phyloP scores from a whole-genome alignment of 2,888 invertebrate species.

The Chironomus riparius region DNA sequence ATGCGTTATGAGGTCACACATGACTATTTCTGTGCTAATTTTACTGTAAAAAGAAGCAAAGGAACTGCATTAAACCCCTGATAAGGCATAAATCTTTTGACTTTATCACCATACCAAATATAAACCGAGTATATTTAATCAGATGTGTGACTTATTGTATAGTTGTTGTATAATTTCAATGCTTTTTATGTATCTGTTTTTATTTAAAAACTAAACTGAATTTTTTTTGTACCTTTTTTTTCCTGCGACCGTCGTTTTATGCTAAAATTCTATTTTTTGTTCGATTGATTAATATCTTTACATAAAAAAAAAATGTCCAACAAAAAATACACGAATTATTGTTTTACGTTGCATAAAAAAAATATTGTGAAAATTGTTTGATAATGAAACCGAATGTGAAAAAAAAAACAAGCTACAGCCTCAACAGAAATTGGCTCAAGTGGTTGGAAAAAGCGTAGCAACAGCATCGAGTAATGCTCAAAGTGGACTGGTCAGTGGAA shows the following conservation, averaged over 20 bases:
- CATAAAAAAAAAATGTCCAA: not conserved
- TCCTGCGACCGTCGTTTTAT: not conserved
- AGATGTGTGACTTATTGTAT: not conserved
- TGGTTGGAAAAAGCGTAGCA: not conserved
- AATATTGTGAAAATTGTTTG: not conserved
- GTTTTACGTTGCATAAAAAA: not conserved
- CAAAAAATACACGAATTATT: not conserved
- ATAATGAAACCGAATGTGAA: not conserved
- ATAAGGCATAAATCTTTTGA: no score
- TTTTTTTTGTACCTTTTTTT: not conserved
- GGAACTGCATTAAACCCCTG: no score
- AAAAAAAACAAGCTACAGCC: not conserved
- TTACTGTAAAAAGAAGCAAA: no score
- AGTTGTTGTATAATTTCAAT: no score
- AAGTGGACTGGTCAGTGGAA: conserved; percentile 14
- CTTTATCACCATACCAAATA: no score
- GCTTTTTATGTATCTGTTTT: not conserved
- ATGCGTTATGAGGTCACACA: no score
- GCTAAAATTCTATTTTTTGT: not conserved
- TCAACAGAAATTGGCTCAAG: not conserved
- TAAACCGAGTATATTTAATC: no score
- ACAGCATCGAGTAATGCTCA: not conserved
- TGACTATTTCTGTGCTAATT: no score
- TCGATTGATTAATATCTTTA: not conserved
- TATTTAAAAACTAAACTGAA: not conserved